Conservation (phyloP, 53 echinoderm and acorn worm genomes). For the Echinometra lucunter region DNA sequence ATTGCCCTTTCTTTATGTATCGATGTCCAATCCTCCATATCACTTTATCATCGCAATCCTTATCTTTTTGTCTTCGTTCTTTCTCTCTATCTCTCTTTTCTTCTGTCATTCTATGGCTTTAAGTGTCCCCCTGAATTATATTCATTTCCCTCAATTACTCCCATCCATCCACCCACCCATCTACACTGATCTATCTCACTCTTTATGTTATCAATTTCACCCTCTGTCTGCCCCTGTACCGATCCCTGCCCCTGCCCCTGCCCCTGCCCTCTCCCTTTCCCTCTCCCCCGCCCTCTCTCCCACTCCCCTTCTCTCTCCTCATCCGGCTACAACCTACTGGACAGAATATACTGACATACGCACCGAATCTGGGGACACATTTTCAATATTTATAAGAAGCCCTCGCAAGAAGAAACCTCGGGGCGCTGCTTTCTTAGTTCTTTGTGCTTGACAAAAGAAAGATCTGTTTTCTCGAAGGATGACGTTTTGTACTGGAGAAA, state of each 20-base stretch:
- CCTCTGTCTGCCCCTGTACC: neutral
- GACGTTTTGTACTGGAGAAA: conserved; percentile 35
- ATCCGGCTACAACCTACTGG: conserved; percentile 1
- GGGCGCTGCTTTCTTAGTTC: conserved; percentile 28
- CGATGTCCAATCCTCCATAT: neutral
- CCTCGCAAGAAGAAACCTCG: conserved; percentile 2
- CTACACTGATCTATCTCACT: too few species aligned
- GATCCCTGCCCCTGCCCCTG: neutral
- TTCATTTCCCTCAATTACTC: neutral
- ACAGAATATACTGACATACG: conserved; percentile 2
- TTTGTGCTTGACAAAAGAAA: conserved; percentile 16
- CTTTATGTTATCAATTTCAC: too few species aligned
- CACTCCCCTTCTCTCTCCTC: neutral
- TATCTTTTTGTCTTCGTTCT: neutral
- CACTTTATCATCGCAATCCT: neutral
- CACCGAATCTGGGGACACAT: conserved; percentile 1
- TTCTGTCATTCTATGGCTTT: neutral
- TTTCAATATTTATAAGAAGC: conserved; percentile 28
- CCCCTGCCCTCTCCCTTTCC: neutral
- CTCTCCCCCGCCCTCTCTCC: neutral
- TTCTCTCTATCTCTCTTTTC: neutral
- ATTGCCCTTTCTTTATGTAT: neutral
- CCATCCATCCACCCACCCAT: too few species aligned
- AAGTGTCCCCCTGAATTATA: too few species aligned
- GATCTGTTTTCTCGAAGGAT: conserved; percentile 32